phyloP scores from a whole-genome alignment of 2,113 vertebrate species.

The Capreolus pygargus region DNA sequence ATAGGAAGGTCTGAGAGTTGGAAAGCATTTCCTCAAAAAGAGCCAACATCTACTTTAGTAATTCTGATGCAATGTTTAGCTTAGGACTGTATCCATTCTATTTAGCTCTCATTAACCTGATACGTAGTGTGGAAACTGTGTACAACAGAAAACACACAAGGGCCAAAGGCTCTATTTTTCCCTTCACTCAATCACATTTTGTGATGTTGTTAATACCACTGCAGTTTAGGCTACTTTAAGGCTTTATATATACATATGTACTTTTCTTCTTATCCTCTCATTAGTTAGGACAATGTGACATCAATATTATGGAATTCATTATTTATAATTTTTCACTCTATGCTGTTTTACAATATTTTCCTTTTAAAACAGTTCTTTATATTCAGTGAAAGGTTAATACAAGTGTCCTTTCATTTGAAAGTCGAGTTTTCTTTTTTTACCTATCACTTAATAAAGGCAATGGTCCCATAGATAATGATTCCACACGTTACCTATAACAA shows the following conservation, averaged over 20 bases:
- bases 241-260: not conserved
- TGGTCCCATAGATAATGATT: slow-evolving; percentile 64
- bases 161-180: not conserved
- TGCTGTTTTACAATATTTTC: slow-evolving; percentile 32
- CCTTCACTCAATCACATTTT: not conserved
- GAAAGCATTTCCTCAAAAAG: not conserved
- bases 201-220: not conserved
- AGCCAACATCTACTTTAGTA: not conserved
- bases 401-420: slow-evolving; percentile 4
- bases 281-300: slow-evolving; percentile 31
- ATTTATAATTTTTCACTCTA: slow-evolving; percentile 60
- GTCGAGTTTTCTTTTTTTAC: not conserved
- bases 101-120: not conserved
- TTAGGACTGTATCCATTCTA: not conserved
- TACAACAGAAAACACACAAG: not conserved
- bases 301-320: slow-evolving; percentile 38
- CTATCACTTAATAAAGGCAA: slow-evolving; percentile 50
- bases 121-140: not conserved
- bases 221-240: not conserved
- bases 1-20: not conserved
- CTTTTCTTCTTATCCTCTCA: not conserved
- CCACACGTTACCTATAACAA: slow-evolving; percentile 15
- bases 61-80: not conserved
- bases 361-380: slow-evolving; percentile 51
- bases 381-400: not conserved